Conservation (phyloP, 2,888 invertebrate genomes). For the Chrysina gloriosa region DNA sequence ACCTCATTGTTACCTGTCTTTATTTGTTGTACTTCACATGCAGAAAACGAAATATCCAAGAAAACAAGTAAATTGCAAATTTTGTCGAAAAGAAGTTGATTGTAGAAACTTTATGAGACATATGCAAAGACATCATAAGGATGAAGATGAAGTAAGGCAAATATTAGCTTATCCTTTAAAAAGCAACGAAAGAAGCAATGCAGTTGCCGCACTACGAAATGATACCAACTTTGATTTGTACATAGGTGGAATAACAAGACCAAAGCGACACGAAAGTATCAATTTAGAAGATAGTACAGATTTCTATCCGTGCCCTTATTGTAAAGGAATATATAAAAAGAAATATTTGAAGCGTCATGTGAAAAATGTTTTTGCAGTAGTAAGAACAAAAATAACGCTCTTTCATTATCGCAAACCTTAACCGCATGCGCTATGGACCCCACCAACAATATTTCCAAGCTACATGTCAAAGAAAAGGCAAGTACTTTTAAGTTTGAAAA, state of each 20-base stretch:
- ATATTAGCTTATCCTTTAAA: conserved; percentile 38
- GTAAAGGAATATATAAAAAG: conserved; percentile 43
- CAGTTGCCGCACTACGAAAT: conserved; percentile 40
- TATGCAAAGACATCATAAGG: conserved; percentile 35
- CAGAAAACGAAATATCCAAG: too few species aligned
- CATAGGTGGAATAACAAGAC: conserved; percentile 40
- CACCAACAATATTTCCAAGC: too few species aligned
- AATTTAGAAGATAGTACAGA: too few species aligned
- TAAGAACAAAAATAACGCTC: conserved; percentile 1
- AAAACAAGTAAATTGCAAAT: too few species aligned
- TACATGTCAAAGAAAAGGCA: too few species aligned
- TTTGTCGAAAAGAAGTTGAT: conserved; percentile 40
- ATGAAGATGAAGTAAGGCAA: conserved; percentile 36
- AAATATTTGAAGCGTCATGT: conserved; percentile 44
- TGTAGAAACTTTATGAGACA: conserved; percentile 45
- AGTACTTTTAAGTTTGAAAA: conserved; percentile 1
- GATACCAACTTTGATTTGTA: conserved; percentile 45
- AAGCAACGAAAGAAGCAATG: conserved; percentile 43
- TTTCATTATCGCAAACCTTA: conserved; percentile 44
- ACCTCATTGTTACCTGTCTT: too few species aligned
- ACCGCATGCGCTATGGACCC: too few species aligned
- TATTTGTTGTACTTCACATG: too few species aligned
- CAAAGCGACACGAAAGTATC: conserved; percentile 25
- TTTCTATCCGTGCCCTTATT: conserved; percentile 45
- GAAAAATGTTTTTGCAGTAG: conserved; percentile 31